Evolutionary conservation across 2,113 vertebrate species (phyloP).

Genomic region (Halichoeres trimaculatus): DNA sequence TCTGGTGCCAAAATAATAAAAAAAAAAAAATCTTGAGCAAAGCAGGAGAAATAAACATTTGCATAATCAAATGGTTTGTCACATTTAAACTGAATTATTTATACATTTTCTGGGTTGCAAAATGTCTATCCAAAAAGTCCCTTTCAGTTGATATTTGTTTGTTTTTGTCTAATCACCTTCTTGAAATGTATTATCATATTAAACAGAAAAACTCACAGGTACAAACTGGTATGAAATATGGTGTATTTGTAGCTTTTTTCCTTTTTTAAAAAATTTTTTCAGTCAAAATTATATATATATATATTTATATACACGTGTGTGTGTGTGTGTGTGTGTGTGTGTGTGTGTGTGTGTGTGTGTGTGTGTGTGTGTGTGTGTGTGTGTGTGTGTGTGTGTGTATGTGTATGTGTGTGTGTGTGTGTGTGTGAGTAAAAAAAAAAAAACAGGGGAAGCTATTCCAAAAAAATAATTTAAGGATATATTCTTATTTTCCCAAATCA

Average conservation of each 20-base stretch:
- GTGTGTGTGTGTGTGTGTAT: too few species aligned
- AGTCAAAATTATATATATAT: too few species aligned
- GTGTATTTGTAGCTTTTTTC: too few species aligned
- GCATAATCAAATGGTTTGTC: neutral
- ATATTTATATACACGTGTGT: too few species aligned
- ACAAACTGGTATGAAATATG: too few species aligned
- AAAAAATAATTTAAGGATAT: neutral
- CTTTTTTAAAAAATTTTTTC: too few species aligned
- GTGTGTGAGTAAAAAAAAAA: too few species aligned
- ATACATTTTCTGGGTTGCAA: neutral
- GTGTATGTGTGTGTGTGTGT: too few species aligned
- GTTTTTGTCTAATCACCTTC: neutral
- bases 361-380: too few species aligned
- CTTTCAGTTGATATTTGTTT: neutral
- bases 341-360: too few species aligned
- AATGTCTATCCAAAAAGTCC: neutral
- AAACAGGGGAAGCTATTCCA: neutral
- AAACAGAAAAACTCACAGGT: neutral
- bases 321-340: too few species aligned
- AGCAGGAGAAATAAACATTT: neutral
- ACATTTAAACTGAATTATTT: neutral
- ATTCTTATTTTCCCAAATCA: neutral
- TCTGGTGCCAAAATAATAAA: slow-evolving; percentile 21
- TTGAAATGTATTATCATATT: neutral
- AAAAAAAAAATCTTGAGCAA: slow-evolving; percentile 8